Percentiles rank a stretch among this genome's conserved stretches.
Evolutionary conservation across 1,140 invertebrate species (phyloP).

Genomic region (Tribolium castaneum): DNA sequence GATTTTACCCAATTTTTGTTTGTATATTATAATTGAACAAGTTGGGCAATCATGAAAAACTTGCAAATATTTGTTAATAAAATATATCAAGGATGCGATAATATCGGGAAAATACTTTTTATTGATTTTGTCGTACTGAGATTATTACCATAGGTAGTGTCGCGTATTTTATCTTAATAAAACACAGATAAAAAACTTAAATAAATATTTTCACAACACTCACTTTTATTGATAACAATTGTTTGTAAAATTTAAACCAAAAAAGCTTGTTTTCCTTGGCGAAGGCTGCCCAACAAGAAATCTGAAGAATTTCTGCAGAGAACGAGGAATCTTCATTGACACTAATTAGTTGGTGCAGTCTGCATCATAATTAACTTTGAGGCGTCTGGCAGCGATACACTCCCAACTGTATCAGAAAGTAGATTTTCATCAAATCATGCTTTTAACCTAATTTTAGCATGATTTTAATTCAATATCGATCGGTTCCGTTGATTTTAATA

Average conservation of each 20-base stretch:
- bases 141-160: too few species aligned
- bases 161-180: background rate
- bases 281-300: background rate
- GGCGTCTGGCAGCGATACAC: background rate
- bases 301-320: background rate
- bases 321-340: background rate
- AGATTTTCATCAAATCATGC: background rate
- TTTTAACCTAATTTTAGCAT: background rate
- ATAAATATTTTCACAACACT: background rate
- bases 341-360: background rate
- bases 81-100: background rate
- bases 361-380: background rate
- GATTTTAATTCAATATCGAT: background rate
- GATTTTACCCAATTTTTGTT: constrained; percentile 8
- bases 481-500: background rate
- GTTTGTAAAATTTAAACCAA: too few species aligned
- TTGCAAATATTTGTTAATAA: background rate
- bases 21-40: background rate
- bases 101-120: too few species aligned
- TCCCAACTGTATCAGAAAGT: background rate
- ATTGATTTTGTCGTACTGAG: too few species aligned
- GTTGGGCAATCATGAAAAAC: background rate
- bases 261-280: too few species aligned
- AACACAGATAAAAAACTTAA: background rate
- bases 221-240: too few species aligned